phyloP scores from a whole-genome alignment of 30 jellyfish, hydroid and myxozoan genomes.

The Turritopsis rubra region DNA sequence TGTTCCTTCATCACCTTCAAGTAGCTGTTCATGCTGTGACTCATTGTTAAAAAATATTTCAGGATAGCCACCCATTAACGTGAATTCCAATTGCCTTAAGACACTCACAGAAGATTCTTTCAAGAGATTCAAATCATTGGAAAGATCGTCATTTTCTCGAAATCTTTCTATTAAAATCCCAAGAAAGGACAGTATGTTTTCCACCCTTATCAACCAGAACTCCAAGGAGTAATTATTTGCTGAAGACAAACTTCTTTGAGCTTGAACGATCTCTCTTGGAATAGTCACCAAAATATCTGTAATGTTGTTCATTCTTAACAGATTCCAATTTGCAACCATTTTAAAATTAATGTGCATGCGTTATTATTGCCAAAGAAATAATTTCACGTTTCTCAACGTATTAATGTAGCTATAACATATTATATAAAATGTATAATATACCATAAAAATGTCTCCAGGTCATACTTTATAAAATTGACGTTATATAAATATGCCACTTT shows the following conservation, averaged over 20 bases:
- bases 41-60: neutral
- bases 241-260: neutral
- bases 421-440: neutral
- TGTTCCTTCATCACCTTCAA: neutral
- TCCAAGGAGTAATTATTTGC: neutral
- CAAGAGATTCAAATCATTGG: neutral
- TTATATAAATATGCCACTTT: too few species aligned
- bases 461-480: too few species aligned
- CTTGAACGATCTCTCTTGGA: slow-evolving; percentile 1
- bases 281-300: neutral
- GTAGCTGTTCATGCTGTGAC: neutral
- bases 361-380: neutral
- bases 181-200: neutral
- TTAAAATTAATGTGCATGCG: neutral
- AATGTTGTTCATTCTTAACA: neutral
- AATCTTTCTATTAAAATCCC: neutral
- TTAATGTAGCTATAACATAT: neutral
- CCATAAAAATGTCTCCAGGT: neutral
- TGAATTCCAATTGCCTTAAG: neutral
- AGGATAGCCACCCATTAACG: neutral
- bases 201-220: neutral
- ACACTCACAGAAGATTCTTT: neutral
- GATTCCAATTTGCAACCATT: neutral
- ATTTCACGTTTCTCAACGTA: neutral
- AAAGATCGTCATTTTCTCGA: neutral